Percentiles rank a stretch among this genome's conserved stretches.
These are phyloP conservation scores for Anguilla marmorata DNA, from an alignment of 2,797 vertebrate genomes.

Conservation along the genomic window DNA sequence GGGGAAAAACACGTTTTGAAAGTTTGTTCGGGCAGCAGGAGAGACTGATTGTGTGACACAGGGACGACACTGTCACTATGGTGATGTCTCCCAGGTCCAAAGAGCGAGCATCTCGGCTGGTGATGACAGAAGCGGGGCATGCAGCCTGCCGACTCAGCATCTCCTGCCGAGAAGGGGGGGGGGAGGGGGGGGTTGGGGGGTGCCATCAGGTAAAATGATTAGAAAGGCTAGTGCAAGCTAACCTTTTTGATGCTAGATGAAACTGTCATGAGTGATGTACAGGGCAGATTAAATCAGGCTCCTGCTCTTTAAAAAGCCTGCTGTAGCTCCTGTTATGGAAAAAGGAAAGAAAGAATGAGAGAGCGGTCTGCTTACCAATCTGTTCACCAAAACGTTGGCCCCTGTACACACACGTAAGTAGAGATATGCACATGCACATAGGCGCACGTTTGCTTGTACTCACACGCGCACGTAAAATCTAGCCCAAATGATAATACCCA, in stretches of 20 bases:
- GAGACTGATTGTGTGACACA: neutral
- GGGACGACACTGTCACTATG: constrained; percentile 6
- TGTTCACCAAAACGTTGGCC: neutral
- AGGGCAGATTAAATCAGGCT: constrained; percentile 21
- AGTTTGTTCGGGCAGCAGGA: constrained; percentile 20
- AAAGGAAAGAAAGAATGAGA: neutral
- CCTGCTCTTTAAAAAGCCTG: constrained; percentile 24
- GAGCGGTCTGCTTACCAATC: neutral
- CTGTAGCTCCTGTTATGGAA: neutral
- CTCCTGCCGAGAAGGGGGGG: neutral
- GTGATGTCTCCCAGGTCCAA: neutral
- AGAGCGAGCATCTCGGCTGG: neutral
- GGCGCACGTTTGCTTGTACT: neutral
- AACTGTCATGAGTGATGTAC: constrained; percentile 33
- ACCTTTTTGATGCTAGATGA: constrained; percentile 25
- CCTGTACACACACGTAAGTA: neutral
- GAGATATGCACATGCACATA: neutral
- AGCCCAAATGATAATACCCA: too few species aligned
- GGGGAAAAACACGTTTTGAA: constrained; percentile 19
- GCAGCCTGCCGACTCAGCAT: neutral
- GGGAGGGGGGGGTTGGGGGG: neutral
- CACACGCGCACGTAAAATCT: neutral
- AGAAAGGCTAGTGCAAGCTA: constrained; percentile 32
- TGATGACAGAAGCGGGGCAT: neutral
- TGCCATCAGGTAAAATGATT: constrained; percentile 46